phyloP scores from a whole-genome alignment of 2,797 vertebrate species.

The Anguilla megastoma region DNA sequence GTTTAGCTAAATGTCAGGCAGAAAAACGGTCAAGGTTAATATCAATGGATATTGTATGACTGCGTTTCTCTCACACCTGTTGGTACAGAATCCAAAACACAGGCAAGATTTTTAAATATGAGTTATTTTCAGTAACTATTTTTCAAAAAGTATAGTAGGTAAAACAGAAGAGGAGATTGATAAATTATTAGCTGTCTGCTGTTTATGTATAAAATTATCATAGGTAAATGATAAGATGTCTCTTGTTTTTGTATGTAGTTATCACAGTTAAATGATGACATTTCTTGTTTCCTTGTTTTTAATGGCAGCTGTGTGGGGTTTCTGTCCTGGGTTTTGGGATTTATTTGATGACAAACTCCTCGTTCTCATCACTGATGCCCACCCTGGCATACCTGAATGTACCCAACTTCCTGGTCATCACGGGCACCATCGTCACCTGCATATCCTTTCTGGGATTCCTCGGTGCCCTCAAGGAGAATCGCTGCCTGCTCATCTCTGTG shows the following conservation, averaged over 20 bases:
- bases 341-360: constrained; percentile 55
- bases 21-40: neutral
- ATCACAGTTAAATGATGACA: neutral
- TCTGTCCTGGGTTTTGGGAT: constrained; percentile 59
- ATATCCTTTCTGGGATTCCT: constrained; percentile 78
- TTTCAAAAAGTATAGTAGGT: neutral
- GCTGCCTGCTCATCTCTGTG: constrained; percentile 75
- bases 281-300: neutral
- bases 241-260: neutral
- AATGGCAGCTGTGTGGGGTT: constrained; percentile 66
- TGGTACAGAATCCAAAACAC: neutral
- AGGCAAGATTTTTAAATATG: neutral
- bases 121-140: neutral
- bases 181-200: too few relatives aligned
- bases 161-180: too few relatives aligned
- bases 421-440: constrained; percentile 73
- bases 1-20: neutral
- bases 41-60: neutral
- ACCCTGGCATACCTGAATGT: constrained; percentile 53
- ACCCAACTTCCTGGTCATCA: constrained; percentile 63
- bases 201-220: neutral
- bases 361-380: constrained; percentile 48
- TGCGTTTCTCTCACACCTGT: neutral
- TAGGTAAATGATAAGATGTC: neutral
- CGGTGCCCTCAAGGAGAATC: constrained; percentile 77